Evolutionary conservation across 2,113 vertebrate genomes (phyloP).

Genomic region (Forbesichthys papilliferus): DNA sequence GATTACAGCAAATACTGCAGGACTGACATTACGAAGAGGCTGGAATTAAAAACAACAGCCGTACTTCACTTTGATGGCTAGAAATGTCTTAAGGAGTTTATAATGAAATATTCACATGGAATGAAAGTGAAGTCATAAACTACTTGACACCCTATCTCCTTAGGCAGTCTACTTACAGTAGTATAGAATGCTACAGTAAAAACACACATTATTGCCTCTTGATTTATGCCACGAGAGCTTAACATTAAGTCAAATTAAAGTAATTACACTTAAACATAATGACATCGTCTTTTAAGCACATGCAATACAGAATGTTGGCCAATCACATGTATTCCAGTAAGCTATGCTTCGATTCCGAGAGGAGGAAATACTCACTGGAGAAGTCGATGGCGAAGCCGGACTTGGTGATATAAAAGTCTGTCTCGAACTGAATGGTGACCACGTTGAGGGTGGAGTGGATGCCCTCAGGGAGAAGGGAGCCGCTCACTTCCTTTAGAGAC

Average conservation of each 20-base stretch:
- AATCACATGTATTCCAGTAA: neutral
- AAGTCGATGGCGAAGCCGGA: conserved; percentile 98
- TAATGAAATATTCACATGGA: neutral
- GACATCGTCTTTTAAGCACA: neutral
- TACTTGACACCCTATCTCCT: neutral
- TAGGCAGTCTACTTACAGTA: neutral
- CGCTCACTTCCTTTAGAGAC: conserved; percentile 94
- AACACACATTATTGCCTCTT: neutral
- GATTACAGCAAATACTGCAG: conserved; percentile 5
- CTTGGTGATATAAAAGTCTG: conserved; percentile 99
- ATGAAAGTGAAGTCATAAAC: neutral
- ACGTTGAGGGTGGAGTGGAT: conserved; percentile 96
- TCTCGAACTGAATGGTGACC: conserved; percentile 96
- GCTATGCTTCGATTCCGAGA: neutral
- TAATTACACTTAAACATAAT: neutral
- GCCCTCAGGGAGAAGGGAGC: conserved; percentile 93
- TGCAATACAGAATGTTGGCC: neutral
- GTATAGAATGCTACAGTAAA: neutral
- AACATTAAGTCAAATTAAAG: neutral
- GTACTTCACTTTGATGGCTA: neutral
- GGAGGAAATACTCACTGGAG: conserved; percentile 87
- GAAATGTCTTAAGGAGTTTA: neutral
- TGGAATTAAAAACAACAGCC: neutral
- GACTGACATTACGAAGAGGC: neutral
- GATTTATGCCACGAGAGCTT: neutral